Evolutionary conservation across 2,888 invertebrate genomes (phyloP).

Genomic region (Drosophila nigricruria): DNA sequence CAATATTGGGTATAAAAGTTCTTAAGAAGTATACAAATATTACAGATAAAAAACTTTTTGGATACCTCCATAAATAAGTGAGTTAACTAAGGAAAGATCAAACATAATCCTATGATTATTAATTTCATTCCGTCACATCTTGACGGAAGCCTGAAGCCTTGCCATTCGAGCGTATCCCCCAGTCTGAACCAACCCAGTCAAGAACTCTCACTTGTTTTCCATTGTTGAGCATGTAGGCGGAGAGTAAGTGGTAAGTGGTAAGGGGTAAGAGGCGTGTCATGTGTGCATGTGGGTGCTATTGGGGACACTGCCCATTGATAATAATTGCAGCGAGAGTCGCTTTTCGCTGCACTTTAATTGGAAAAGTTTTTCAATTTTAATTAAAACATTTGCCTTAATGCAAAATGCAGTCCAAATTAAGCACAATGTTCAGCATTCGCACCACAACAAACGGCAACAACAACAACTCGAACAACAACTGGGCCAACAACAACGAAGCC

Average conservation of each 20-base stretch:
- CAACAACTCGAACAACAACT: slow-evolving; percentile 39
- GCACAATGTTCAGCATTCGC: slow-evolving; percentile 53
- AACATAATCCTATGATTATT: background rate
- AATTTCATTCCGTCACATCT: background rate
- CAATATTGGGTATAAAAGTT: background rate
- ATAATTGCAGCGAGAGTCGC: slow-evolving; percentile 56
- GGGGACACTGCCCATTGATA: slow-evolving; percentile 60
- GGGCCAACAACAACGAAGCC: slow-evolving; percentile 42
- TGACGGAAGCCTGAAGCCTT: background rate
- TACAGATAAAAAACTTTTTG: background rate
- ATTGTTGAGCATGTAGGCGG: background rate
- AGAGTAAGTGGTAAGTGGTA: too few species aligned
- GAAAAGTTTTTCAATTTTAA: slow-evolving; percentile 80
- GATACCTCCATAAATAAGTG: background rate
- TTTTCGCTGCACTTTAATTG: slow-evolving; percentile 66
- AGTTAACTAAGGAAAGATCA: background rate
- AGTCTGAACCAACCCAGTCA: background rate
- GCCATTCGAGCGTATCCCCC: background rate
- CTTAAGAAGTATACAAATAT: background rate
- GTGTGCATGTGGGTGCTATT: slow-evolving; percentile 7
- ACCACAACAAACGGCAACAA: slow-evolving; percentile 35
- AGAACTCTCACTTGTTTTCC: slow-evolving; percentile 6
- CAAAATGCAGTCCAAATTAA: slow-evolving; percentile 71
- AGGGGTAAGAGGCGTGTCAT: background rate
- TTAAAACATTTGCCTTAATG: slow-evolving; percentile 79